phyloP scores from a whole-genome alignment of 2,888 invertebrate species.

The Daptonema setosum region DNA sequence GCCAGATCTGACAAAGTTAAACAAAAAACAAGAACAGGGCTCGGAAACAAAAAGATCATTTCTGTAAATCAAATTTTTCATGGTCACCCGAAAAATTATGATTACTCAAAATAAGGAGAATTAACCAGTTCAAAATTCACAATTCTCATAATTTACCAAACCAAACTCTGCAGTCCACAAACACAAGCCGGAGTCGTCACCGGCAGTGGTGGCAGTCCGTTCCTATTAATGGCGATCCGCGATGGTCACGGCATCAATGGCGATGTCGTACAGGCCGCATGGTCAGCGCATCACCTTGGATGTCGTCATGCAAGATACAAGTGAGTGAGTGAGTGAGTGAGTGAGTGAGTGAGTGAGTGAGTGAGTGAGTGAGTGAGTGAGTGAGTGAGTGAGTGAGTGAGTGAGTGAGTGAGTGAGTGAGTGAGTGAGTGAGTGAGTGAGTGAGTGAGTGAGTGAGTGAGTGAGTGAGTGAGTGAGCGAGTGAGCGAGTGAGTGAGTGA shows the following conservation, averaged over 20 bases:
- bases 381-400: constrained; percentile 1
- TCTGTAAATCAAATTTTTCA: too few species aligned
- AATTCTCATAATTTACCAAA: too few species aligned
- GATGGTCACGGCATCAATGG: constrained; percentile 10
- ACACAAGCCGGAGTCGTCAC: constrained; percentile 8
- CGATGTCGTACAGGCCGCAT: constrained; percentile 7
- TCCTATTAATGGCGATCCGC: constrained; percentile 10
- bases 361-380: constrained; percentile 1
- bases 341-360: neutral
- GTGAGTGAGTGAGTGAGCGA: constrained; percentile 1
- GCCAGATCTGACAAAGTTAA: too few species aligned
- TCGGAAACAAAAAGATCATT: too few species aligned
- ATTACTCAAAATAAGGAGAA: too few species aligned
- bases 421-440: neutral
- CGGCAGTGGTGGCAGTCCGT: constrained; percentile 10
- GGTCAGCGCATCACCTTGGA: constrained; percentile 9
- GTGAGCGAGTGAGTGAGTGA: constrained; percentile 1
- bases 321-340: constrained; percentile 1
- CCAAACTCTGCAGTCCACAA: constrained; percentile 7
- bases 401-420: constrained; percentile 1
- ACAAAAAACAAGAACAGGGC: too few species aligned
- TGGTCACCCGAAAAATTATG: too few species aligned
- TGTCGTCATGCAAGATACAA: constrained; percentile 10
- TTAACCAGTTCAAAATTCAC: too few species aligned
- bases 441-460: neutral